Percentiles rank a stretch among this genome's conserved stretches.
Evolutionary conservation across 2,888 invertebrate species (phyloP).

Genomic region (Glaucopsyche alexis): DNA sequence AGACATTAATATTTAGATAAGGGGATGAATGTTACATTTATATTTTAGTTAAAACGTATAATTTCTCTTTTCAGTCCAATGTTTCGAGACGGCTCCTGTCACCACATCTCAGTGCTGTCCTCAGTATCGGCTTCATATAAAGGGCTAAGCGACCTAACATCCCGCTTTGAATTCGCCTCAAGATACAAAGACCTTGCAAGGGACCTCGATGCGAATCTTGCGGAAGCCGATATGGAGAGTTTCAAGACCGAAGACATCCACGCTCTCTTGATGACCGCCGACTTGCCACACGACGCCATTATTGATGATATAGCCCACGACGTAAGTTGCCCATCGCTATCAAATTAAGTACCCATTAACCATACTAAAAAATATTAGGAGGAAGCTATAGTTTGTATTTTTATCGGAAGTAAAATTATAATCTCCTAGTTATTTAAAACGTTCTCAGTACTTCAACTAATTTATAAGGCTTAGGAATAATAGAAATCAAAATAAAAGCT

Average conservation of each 20-base stretch:
- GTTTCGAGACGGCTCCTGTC: constrained; percentile 90
- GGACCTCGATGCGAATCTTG: constrained; percentile 95
- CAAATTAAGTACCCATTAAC: neutral
- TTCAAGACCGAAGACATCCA: constrained; percentile 95
- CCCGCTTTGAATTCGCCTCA: constrained; percentile 75
- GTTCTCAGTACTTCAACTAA: no score
- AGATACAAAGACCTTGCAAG: constrained; percentile 92
- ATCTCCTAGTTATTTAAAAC: no score
- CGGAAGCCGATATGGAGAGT: constrained; percentile 97
- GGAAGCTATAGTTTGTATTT: no score
- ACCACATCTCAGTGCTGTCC: constrained; percentile 89
- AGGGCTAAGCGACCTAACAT: constrained; percentile 81
- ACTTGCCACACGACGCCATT: constrained; percentile 84
- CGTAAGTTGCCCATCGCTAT: constrained; percentile 56
- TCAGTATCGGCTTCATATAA: constrained; percentile 91
- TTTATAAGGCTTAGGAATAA: no score
- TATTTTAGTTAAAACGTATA: constrained; percentile 11
- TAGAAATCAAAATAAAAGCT: no score
- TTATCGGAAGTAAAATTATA: no score
- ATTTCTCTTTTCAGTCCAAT: constrained; percentile 72
- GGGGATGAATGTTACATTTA: neutral
- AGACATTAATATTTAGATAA: neutral
- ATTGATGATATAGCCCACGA: constrained; percentile 72
- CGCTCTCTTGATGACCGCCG: constrained; percentile 86
- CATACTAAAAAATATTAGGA: no score